phyloP scores from a whole-genome alignment of 2,888 invertebrate species.

The Eumerus sabulonum region DNA sequence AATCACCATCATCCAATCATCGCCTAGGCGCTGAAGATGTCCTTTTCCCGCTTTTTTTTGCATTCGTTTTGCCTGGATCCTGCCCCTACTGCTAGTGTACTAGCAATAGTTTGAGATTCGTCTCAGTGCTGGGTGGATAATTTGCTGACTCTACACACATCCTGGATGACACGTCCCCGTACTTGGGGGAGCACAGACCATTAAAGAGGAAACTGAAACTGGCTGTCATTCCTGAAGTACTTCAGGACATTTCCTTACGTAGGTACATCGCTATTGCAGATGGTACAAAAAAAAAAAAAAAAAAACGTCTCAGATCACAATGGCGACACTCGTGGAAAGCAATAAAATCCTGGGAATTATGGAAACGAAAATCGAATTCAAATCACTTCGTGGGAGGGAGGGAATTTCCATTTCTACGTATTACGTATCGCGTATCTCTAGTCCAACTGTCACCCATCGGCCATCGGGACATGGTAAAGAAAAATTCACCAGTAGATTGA shows the following conservation, averaged over 20 bases:
- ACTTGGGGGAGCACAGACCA: too few species aligned
- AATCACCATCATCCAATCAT: too few species aligned
- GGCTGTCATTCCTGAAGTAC: conserved; percentile 13
- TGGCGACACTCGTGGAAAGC: background rate
- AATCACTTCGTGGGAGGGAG: conserved; percentile 1
- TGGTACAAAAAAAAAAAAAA: background rate
- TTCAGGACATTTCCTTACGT: conserved; percentile 6
- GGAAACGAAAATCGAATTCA: conserved; percentile 23
- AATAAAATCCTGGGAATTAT: conserved; percentile 20
- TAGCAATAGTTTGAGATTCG: conserved; percentile 49
- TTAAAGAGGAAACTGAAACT: too few species aligned
- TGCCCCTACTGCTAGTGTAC: conserved; percentile 16
- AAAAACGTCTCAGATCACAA: background rate
- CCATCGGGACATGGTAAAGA: background rate
- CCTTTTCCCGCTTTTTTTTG: too few species aligned
- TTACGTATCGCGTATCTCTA: too few species aligned
- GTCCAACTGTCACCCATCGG: background rate
- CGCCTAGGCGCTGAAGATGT: too few species aligned
- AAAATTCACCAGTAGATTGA: conserved; percentile 7
- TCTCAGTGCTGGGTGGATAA: conserved; percentile 22
- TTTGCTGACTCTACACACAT: conserved; percentile 21
- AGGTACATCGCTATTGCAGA: too few species aligned
- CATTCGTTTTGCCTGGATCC: too few species aligned
- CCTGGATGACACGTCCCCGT: background rate
- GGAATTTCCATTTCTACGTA: too few species aligned